Base-by-base conservation (phyloP, 1,140 invertebrate genomes). In the Lepidurus couesii region DNA sequence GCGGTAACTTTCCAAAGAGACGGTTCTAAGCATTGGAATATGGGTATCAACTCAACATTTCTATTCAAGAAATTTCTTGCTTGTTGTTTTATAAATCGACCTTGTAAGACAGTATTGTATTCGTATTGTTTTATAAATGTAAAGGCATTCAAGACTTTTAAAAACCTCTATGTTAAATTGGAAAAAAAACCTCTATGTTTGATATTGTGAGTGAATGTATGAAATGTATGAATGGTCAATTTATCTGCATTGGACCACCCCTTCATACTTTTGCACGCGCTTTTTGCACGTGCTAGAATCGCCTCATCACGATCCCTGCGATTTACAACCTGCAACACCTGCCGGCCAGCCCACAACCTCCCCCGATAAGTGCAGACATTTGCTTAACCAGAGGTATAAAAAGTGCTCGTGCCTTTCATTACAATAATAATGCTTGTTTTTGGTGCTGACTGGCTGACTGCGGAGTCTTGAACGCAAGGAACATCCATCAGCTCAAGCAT, bases 301-400 rank as follows among this genome's bases (percentile, higher is more conserved):
- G 53, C 53, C 21, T n/a, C 53, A 65, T 65, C 53, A 65, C 13
- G 53, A 65, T 34, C 53, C 53, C 8, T 65, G 53, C 53, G 53
- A 65, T 65, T 65, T 65, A 65, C 53, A 65, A 65, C 53, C 53
- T 9, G 53, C 53, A 65, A 65, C 21, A 16, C 13, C 53, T 65
- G 53, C 13, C 53, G 53, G 9, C 53, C 53, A 21, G 8, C 53
- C 53, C 53, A 21, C 53, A 65, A 65, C 53, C 53, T 65, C 53
- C 53, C 53, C 53, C 53, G 53, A 65, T 65, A 65, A 65, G 53
- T 65, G 53, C 53, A 21, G 53, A 65, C 53, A 65, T 65, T 65
- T 65, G 53, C 53, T 65, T 65, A n/a, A 16, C 53, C 13, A 65
- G 21, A 65, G 53, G 53, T 16, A 65, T 65, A 65, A 65, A 65